Percentiles rank a stretch among this genome's conserved stretches.
Conservation (phyloP, 2,797 vertebrate genomes). For the Cetoscarus ocellatus region DNA sequence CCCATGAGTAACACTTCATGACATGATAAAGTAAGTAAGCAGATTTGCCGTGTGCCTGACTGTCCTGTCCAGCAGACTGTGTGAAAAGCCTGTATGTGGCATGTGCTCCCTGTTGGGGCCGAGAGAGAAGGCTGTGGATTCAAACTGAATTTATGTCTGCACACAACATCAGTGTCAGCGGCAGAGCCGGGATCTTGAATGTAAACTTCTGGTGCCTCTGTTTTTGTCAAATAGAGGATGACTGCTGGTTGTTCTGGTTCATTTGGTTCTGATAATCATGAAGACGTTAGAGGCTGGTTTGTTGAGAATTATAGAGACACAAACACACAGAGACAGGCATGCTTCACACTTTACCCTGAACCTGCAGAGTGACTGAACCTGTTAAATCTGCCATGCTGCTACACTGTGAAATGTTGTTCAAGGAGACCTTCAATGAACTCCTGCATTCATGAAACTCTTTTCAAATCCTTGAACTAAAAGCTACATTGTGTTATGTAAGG, state of each 20-base stretch:
- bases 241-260: conserved; percentile 16
- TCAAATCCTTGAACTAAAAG: conserved; percentile 6
- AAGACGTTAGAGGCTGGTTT: conserved; percentile 14
- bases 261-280: conserved; percentile 17
- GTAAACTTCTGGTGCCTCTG: conserved; percentile 10
- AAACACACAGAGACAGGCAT: conserved; percentile 15
- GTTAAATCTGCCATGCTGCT: conserved; percentile 53
- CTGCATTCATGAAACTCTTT: conserved; percentile 16
- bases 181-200: conserved; percentile 18
- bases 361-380: conserved; percentile 53
- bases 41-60: conserved; percentile 74
- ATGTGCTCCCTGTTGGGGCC: conserved; percentile 71
- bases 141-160: conserved; percentile 63
- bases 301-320: conserved; percentile 10
- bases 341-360: conserved; percentile 47
- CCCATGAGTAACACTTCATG: conserved; percentile 75
- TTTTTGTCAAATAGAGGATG: conserved; percentile 21
- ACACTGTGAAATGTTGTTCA: conserved; percentile 47
- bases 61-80: conserved; percentile 71
- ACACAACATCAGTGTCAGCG: conserved; percentile 59
- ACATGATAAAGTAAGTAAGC: conserved; percentile 78
- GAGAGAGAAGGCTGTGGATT: conserved; percentile 54
- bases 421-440: conserved; percentile 21
- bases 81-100: conserved; percentile 80
- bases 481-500: neutral